Base-by-base conservation (phyloP, 2,113 vertebrate genomes). In the Heterochromis multidens region DNA sequence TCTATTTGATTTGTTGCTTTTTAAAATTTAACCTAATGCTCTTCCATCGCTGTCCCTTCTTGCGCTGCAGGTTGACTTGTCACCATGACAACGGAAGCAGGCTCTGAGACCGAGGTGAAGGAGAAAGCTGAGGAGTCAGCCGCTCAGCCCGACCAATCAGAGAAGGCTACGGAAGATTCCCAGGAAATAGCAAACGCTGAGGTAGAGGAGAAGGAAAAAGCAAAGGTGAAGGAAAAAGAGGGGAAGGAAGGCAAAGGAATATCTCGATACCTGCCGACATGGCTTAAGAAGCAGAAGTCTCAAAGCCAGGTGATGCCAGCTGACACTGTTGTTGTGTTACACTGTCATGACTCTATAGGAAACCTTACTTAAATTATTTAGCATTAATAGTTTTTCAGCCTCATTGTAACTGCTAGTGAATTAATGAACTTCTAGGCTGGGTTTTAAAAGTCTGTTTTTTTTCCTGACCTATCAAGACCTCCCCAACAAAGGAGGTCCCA, bases 201-300 rank as follows among this genome's bases (percentile, higher is more conserved):
- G 33, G 95, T 31, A 72, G 87, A 93, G 90, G 89, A 40, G 94
- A 87, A 83, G 83, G 97, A 96, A 33, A 97, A 96, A 60, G 86
- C 79, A 62, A 96, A 96, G 58, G 96, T 95, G 84, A 96, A 95
- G 84, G 96, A 95, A 79, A 89, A 95, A 43, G 95, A 96, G 80
- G 97, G 96, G 77, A 97, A 97, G 81, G 93, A 96, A n/a, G 96
- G 97, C 67, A 98, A 97, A 94, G 97, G 98, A 14, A 97, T 99
- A 94, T 97, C 97, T 91, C 97, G 98, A 19, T 99, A 99, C 88
- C 94, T 99, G 65, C 98, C 98, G 3, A 97, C 98, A 49, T 99
- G 99, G 99, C 97, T 98, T 94, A 99, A 98, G 95, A 99, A 98
- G 85, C 98, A 98, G 80, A 99, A 97, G 89, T 98, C 98, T 9